Percentiles rank a stretch among this genome's conserved stretches.
These are phyloP conservation scores for Dasysyrphus albostriatus DNA, from an alignment of 2,888 invertebrate genomes.

Conservation along the genomic window DNA sequence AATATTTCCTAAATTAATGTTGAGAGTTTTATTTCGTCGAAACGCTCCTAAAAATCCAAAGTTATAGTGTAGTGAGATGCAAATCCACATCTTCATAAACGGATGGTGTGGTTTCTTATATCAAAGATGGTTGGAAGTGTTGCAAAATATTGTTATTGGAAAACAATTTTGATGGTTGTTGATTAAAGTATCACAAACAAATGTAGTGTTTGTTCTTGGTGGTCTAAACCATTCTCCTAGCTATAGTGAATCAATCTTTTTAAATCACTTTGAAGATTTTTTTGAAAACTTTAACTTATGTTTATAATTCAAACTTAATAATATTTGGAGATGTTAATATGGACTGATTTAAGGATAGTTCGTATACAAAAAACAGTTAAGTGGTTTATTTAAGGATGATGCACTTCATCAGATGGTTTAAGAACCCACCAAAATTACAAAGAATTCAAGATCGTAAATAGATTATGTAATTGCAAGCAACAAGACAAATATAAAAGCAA, in stretches of 20 bases:
- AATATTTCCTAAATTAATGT: too few relatives aligned
- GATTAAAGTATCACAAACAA: not conserved
- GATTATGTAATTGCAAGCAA: not conserved
- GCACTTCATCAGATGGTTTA: too few relatives aligned
- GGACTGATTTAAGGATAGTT: not conserved
- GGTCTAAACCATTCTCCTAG: not conserved
- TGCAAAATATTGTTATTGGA: conserved; percentile 6
- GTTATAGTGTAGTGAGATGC: too few relatives aligned
- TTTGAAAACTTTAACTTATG: not conserved
- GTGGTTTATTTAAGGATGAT: not conserved
- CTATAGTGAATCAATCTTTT: not conserved
- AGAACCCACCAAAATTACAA: too few relatives aligned
- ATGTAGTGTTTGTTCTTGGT: not conserved
- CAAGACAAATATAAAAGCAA: not conserved
- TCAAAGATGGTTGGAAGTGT: too few relatives aligned
- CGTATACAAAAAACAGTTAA: not conserved
- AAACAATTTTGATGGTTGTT: not conserved
- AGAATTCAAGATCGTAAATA: not conserved
- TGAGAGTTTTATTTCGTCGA: too few relatives aligned
- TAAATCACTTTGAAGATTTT: not conserved
- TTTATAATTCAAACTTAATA: not conserved
- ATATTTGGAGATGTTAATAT: not conserved
- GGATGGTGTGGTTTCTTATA: not conserved
- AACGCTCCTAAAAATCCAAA: too few relatives aligned
- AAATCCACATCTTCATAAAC: too few relatives aligned